Evolutionary conservation across 1,140 invertebrate genomes (phyloP).

Genomic region (Lycorma delicatula): DNA sequence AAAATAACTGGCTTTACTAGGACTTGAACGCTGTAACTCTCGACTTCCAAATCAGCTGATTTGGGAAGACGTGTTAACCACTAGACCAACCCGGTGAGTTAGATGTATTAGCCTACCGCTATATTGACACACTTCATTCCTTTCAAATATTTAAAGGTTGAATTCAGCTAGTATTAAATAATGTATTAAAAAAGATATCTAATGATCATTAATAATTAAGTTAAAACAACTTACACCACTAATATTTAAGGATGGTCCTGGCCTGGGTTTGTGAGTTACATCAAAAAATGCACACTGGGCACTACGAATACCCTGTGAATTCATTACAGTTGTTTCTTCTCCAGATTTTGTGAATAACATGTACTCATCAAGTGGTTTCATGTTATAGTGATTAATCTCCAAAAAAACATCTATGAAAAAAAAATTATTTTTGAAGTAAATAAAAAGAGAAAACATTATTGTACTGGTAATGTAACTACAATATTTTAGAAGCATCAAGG

Average conservation of each 20-base stretch:
- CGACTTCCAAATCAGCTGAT: too few species aligned
- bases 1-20: too few species aligned
- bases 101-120: not conserved
- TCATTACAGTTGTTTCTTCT: slow-evolving; percentile 70
- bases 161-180: too few species aligned
- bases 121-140: not conserved
- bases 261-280: slow-evolving; percentile 47
- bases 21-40: too few species aligned
- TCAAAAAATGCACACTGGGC: slow-evolving; percentile 74
- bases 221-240: slow-evolving; percentile 47
- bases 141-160: not conserved
- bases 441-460: too few species aligned
- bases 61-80: too few species aligned
- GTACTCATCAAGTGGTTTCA: slow-evolving; percentile 81
- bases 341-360: slow-evolving; percentile 76
- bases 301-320: slow-evolving; percentile 70
- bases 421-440: slow-evolving; percentile 12
- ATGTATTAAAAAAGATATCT: too few species aligned
- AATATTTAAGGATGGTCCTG: slow-evolving; percentile 53
- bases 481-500: too few species aligned
- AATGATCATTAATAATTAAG: too few species aligned
- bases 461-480: too few species aligned
- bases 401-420: slow-evolving; percentile 62
- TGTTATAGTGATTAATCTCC: slow-evolving; percentile 64
- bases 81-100: too few species aligned